Evolutionary conservation across 30 jellyfish, hydroid and myxozoan genomes (phyloP).

Genomic region (Morbakka virulenta): DNA sequence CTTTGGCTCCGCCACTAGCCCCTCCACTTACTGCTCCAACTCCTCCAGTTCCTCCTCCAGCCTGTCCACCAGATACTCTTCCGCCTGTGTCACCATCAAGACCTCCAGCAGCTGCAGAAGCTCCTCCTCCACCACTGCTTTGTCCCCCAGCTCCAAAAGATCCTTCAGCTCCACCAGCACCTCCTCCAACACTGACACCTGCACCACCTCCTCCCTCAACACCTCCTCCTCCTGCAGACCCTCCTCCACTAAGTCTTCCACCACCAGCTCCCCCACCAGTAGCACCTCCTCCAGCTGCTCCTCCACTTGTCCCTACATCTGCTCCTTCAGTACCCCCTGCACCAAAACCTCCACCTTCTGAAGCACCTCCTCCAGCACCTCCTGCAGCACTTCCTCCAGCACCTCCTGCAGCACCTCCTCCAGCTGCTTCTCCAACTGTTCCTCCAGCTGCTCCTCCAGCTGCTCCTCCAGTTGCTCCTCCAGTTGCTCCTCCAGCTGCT

Average conservation of each 20-base stretch:
- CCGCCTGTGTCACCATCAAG: conserved; percentile 8
- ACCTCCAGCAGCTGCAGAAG: conserved; percentile 5
- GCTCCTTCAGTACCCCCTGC: conserved; percentile 43
- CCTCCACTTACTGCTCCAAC: conserved; percentile 58
- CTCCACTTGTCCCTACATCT: conserved; percentile 53
- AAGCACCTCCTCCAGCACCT: conserved; percentile 39
- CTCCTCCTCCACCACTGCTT: conserved; percentile 6
- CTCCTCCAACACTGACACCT: neutral
- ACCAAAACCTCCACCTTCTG: conserved; percentile 59
- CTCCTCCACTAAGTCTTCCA: conserved; percentile 47
- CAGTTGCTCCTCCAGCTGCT: conserved; percentile 26
- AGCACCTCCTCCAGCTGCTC: conserved; percentile 55
- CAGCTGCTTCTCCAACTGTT: conserved; percentile 53
- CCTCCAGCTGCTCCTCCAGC: conserved; percentile 50
- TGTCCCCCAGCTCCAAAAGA: neutral
- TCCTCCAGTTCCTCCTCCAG: conserved; percentile 47
- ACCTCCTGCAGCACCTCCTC: conserved; percentile 22
- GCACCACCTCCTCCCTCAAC: conserved; percentile 17
- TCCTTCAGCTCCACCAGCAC: conserved; percentile 1
- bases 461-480: conserved; percentile 37
- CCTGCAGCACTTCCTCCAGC: conserved; percentile 35
- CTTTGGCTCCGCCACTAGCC: conserved; percentile 44
- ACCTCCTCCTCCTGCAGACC: conserved; percentile 44
- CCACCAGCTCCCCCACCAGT: conserved; percentile 52
- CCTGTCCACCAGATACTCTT: conserved; percentile 23